Conservation (phyloP, 1,140 invertebrate species). For the Macrosteles quadrilineatus region DNA sequence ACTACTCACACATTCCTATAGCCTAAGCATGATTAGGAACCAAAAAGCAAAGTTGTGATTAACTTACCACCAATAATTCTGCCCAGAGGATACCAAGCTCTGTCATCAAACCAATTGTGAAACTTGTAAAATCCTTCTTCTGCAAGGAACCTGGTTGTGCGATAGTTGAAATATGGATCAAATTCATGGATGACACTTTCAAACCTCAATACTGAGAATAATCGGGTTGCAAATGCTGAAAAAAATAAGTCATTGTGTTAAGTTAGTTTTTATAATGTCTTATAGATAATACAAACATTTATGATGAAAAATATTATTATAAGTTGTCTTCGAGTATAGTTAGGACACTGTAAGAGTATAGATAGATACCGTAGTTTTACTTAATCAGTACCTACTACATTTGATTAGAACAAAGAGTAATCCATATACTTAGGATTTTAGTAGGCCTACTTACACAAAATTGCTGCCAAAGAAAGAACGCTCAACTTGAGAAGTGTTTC, state of each 20-base stretch:
- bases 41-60: no score
- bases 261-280: constrained; percentile 28
- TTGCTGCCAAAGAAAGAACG: constrained; percentile 86
- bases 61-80: constrained; percentile 90
- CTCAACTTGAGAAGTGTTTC: constrained; percentile 91
- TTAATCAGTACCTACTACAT: background rate
- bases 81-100: constrained; percentile 97
- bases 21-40: no score
- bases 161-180: constrained; percentile 98
- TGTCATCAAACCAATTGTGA: constrained; percentile 99
- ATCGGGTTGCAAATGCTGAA: constrained; percentile 90
- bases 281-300: constrained; percentile 26
- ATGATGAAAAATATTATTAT: background rate
- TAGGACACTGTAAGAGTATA: no score
- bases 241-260: constrained; percentile 47
- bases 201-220: constrained; percentile 96
- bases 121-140: constrained; percentile 98
- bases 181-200: constrained; percentile 99
- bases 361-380: no score
- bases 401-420: background rate
- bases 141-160: constrained; percentile 91
- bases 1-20: no score
- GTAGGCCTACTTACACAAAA: constrained; percentile 79
- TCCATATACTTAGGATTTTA: background rate
- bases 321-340: background rate